Percentiles rank a stretch among this genome's conserved stretches.
Conservation (phyloP, 1,140 invertebrate genomes). For the Sycobia sp. region DNA sequence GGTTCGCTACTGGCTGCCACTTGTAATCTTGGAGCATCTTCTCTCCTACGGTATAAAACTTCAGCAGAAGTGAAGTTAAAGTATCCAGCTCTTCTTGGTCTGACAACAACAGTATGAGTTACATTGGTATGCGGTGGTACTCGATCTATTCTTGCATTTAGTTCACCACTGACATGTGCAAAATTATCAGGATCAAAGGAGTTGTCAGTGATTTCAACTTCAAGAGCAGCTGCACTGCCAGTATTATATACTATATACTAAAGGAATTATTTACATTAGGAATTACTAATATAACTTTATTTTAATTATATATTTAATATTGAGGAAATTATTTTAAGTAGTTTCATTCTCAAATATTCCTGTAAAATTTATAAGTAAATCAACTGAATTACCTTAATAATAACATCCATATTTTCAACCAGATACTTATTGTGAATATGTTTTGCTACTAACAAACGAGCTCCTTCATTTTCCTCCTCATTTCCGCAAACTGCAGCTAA, state of each 20-base stretch:
- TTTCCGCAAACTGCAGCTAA: conserved; percentile 62
- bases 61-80: conserved; percentile 98
- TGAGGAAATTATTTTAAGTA: conserved; percentile 5
- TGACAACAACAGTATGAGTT: conserved; percentile 89
- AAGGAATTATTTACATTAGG: no score
- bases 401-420: conserved; percentile 96
- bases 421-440: conserved; percentile 96
- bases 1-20: conserved; percentile 92
- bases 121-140: conserved; percentile 92
- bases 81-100: conserved; percentile 88
- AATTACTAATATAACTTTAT: conserved; percentile 34
- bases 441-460: conserved; percentile 80
- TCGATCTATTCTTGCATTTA: conserved; percentile 82
- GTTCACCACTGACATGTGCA: conserved; percentile 82
- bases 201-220: conserved; percentile 86
- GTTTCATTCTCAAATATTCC: conserved; percentile 5
- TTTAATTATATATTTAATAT: not conserved
- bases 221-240: conserved; percentile 83
- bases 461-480: conserved; percentile 67
- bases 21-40: conserved; percentile 77
- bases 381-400: conserved; percentile 91
- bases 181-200: conserved; percentile 91
- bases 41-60: conserved; percentile 84
- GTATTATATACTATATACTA: conserved; percentile 85
- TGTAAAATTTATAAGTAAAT: not conserved